These are phyloP conservation scores for Antechinus stuartii DNA, from an alignment of 2,113 vertebrate species.

Conservation along the genomic window DNA sequence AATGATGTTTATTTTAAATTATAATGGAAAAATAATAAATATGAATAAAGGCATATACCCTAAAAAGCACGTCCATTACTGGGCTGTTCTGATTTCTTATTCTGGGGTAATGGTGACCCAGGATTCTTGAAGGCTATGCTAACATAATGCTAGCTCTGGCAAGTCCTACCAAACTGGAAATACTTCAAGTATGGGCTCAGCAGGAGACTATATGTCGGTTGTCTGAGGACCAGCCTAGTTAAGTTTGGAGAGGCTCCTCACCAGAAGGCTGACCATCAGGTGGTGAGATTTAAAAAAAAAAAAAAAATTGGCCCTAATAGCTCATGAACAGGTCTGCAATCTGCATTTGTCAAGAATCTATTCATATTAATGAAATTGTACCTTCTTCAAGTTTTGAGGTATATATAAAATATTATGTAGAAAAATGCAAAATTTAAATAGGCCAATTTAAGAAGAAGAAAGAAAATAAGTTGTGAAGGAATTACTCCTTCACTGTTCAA, in stretches of 20 bases:
- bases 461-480: background rate
- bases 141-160: background rate
- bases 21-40: background rate
- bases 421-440: background rate
- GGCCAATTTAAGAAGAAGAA: background rate
- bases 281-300: background rate
- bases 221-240: slow-evolving; percentile 2
- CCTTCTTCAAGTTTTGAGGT: background rate
- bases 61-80: background rate
- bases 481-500: background rate
- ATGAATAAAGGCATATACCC: background rate
- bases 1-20: background rate
- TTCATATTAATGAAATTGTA: background rate
- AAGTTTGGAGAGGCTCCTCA: background rate
- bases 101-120: background rate
- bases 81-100: background rate
- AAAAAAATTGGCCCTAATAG: background rate
- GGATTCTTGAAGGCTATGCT: background rate
- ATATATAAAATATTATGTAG: background rate
- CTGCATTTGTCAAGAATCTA: background rate
- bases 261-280: slow-evolving; percentile 1
- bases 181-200: background rate
- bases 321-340: background rate
- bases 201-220: background rate
- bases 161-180: background rate